phyloP scores from a whole-genome alignment of 2,797 vertebrate genomes.

The Enteromius afrohamiltoni region DNA sequence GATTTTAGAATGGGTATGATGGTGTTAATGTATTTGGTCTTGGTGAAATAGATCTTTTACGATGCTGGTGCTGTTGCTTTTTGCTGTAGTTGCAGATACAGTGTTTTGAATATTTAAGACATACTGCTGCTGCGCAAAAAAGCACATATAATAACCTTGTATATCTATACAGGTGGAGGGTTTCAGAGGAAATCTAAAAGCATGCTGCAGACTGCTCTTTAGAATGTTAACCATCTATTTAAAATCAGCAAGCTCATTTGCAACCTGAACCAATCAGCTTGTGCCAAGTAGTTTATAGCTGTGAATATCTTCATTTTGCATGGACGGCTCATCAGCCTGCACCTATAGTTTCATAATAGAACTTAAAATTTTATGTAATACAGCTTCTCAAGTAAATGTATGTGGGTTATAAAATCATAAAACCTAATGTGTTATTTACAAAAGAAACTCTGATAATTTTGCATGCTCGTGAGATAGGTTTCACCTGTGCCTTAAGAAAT shows the following conservation, averaged over 20 bases:
- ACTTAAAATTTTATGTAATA: neutral
- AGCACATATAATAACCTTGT: neutral
- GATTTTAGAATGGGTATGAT: neutral
- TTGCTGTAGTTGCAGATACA: too few relatives aligned
- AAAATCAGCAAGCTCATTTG: neutral
- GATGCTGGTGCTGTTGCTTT: neutral
- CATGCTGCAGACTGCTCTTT: neutral
- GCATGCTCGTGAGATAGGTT: neutral
- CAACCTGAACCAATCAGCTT: neutral
- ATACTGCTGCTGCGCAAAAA: neutral
- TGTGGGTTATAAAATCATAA: neutral
- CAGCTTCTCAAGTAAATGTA: neutral
- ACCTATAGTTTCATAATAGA: too few relatives aligned
- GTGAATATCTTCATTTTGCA: neutral
- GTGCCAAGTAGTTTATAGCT: neutral
- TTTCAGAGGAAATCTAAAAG: neutral
- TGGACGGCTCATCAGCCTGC: too few relatives aligned
- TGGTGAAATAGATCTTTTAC: neutral
- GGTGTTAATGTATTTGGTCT: neutral
- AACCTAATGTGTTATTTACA: neutral
- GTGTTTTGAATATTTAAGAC: neutral
- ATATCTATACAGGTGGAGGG: neutral
- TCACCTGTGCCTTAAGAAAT: neutral
- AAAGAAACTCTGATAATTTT: neutral
- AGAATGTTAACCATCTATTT: neutral